Base-by-base conservation (phyloP, 92 coral and sea anemone species). In the Parazoanthus darwini region DNA sequence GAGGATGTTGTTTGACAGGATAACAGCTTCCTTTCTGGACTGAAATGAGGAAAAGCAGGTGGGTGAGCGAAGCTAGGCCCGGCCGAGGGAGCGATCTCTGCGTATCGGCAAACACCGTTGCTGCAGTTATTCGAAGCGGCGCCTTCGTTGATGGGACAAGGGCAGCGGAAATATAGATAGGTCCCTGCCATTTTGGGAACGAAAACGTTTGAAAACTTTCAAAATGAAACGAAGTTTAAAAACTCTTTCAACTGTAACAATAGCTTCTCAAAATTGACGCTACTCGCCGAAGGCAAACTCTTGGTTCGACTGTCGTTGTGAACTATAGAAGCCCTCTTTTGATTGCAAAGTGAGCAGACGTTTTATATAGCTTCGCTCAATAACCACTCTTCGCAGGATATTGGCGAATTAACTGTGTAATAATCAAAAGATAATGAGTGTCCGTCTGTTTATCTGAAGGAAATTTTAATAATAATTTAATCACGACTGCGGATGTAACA, bases 401-500 rank as follows among this genome's bases (percentile, higher is more conserved):
- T 94, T 94, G 92, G 90, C 89, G 90, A 84, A 89, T 90, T 87
- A 91, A 88, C 86, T 87, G 90, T 76, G 89, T 78, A 82, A 87
- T 87, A 91, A 92, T 87, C 86, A 86, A 65, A 68, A 66, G 68
- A 84, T 84, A 84, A 84, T 84, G 79, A 84, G 48, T 88, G 11
- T 71, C 63, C 81, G 75, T 87, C 94, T 94, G 98, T 94, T 89
- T 94, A 82, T 88, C 74, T 84, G 80, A 89, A 78, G 91, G 67
- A 79, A 90, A 76, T 85, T 90, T 86, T 93, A 93, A 93, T 94
- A 91, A 94, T 93, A 88, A 91, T 87, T 92, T 94, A 93, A 94
- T 94, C 95, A 76, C 88, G 79, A 22, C 86, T 65, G 68, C 91
- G 93, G 90, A 90, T 91, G 93, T 86, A 68, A 84, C 65, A 44